Evolutionary conservation across 2,113 vertebrate species (phyloP).

Genomic region (Neotragus moschatus): DNA sequence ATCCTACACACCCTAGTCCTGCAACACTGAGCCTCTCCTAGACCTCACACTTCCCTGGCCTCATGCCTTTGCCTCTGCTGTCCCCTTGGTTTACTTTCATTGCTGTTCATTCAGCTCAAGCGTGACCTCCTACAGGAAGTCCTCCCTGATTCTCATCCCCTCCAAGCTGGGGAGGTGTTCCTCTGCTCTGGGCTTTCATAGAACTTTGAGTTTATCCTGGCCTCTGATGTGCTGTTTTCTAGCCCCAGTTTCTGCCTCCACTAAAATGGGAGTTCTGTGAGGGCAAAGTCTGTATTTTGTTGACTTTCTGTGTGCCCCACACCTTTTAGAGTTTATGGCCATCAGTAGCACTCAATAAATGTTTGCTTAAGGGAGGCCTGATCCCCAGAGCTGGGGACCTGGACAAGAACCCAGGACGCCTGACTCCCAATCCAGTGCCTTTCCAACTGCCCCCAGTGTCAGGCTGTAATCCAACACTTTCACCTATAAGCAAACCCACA

Average conservation of each 20-base stretch:
- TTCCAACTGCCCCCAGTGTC: neutral
- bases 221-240: neutral
- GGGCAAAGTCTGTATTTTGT: neutral
- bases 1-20: neutral
- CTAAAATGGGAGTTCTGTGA: neutral
- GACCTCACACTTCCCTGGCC: neutral
- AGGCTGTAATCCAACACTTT: neutral
- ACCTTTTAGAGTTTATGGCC: neutral
- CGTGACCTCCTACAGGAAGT: neutral
- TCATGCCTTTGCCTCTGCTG: neutral
- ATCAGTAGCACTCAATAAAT: neutral
- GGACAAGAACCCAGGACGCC: neutral
- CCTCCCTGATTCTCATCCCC: neutral
- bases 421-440: neutral
- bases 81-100: neutral
- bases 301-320: neutral
- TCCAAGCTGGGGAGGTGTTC: neutral
- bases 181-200: neutral
- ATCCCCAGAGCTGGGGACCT: neutral
- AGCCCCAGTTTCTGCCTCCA: neutral
- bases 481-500: neutral
- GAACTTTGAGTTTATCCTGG: neutral
- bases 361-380: neutral
- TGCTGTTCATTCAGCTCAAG: neutral
- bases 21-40: too few species aligned